Evolutionary conservation across 2,888 invertebrate genomes (phyloP).

Genomic region (Perizoma flavofasciatum): DNA sequence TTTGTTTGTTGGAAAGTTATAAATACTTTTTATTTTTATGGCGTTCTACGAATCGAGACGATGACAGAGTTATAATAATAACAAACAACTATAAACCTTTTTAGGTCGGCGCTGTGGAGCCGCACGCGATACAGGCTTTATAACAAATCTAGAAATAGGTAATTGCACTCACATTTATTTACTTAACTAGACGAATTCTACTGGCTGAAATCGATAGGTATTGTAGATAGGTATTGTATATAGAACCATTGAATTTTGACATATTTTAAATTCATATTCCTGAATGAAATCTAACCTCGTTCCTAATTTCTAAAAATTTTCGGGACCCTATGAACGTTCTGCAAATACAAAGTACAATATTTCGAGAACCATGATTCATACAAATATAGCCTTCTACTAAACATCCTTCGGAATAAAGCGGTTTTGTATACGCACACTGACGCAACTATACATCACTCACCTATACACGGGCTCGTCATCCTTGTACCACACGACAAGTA

Average conservation of each 20-base stretch:
- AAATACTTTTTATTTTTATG: constrained; percentile 13
- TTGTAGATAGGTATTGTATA: too few relatives aligned
- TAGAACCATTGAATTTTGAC: too few relatives aligned
- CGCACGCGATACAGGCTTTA: constrained; percentile 56
- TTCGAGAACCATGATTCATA: too few relatives aligned
- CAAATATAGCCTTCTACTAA: too few relatives aligned
- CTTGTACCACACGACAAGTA: constrained; percentile 96
- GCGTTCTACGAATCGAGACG: constrained; percentile 22
- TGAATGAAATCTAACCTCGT: too few relatives aligned
- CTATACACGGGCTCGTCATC: constrained; percentile 95
- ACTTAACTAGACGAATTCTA: constrained; percentile 8
- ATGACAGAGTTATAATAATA: constrained; percentile 24
- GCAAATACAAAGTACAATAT: too few relatives aligned
- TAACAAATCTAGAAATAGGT: constrained; percentile 76
- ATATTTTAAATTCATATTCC: too few relatives aligned
- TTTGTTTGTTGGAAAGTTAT: constrained; percentile 11
- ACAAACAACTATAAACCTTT: constrained; percentile 77
- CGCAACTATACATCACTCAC: constrained; percentile 82
- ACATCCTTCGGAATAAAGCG: too few relatives aligned
- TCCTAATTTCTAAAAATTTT: too few relatives aligned
- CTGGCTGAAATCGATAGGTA: neutral
- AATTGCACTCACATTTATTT: constrained; percentile 23
- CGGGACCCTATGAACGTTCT: too few relatives aligned
- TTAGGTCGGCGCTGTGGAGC: constrained; percentile 43
- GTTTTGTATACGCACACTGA: too few relatives aligned